These are phyloP conservation scores for Rhinolophus ferrumequinum DNA, from an alignment of 2,113 vertebrate species.

Conservation along the genomic window DNA sequence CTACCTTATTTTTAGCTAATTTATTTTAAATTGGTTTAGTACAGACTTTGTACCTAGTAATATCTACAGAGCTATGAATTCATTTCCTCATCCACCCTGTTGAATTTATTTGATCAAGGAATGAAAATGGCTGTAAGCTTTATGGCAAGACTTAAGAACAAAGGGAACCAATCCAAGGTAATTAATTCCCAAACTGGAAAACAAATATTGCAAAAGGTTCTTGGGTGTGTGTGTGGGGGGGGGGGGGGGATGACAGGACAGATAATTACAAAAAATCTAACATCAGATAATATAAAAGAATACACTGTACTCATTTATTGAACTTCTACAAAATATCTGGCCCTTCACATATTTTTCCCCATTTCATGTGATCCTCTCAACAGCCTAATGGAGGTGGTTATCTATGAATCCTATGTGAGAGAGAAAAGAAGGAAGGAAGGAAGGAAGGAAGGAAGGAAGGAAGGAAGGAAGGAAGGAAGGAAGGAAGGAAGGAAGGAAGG, in stretches of 20 bases:
- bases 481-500: no score
- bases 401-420: background rate
- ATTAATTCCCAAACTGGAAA: conserved; percentile 28
- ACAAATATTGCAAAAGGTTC: conserved; percentile 28
- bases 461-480: no score
- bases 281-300: background rate
- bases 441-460: no score
- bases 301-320: background rate
- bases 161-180: conserved; percentile 10
- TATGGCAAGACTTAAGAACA: background rate
- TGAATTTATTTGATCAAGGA: conserved; percentile 74
- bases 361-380: background rate
- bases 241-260: background rate
- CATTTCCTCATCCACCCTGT: conserved; percentile 57
- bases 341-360: background rate
- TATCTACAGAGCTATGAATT: conserved; percentile 67
- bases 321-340: background rate
- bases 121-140: conserved; percentile 52
- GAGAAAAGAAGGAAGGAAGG: no score
- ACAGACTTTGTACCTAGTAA: conserved; percentile 64
- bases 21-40: conserved; percentile 80
- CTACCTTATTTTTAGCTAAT: conserved; percentile 68
- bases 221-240: background rate
- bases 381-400: background rate
- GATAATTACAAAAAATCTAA: background rate